Percentiles rank a stretch among this genome's conserved stretches.
Conservation (phyloP, 2,113 vertebrate species). For the Periophthalmus modestus region DNA sequence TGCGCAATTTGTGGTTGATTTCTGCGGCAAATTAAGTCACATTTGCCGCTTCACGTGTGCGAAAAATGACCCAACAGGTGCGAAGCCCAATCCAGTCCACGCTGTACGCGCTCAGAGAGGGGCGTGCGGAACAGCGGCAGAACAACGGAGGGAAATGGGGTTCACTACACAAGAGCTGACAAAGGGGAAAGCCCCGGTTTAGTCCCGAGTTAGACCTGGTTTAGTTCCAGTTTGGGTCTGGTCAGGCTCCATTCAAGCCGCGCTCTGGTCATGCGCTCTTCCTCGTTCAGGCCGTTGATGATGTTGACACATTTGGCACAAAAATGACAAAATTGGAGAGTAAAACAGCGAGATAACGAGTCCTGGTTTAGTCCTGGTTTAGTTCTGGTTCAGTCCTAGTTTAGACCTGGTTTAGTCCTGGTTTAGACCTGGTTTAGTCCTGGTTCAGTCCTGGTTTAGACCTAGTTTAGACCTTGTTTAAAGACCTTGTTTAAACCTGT, state of each 20-base stretch:
- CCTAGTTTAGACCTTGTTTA: too few relatives aligned
- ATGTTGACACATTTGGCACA: too few relatives aligned
- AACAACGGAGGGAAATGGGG: neutral
- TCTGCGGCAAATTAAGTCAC: too few relatives aligned
- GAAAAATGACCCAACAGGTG: constrained; percentile 7
- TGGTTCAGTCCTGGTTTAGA: too few relatives aligned
- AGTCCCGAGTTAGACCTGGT: neutral
- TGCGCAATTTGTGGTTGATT: too few relatives aligned
- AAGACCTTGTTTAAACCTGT: too few relatives aligned
- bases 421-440: too few relatives aligned
- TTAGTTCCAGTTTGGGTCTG: too few relatives aligned
- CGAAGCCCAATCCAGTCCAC: neutral
- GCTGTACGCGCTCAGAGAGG: neutral
- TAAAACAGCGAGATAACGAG: neutral
- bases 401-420: too few relatives aligned
- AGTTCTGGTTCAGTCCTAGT: too few relatives aligned
- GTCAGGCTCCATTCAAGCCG: neutral
- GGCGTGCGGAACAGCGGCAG: neutral
- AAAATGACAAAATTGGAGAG: neutral
- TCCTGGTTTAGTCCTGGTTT: neutral
- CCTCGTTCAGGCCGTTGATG: too few relatives aligned
- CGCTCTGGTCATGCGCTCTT: too few relatives aligned
- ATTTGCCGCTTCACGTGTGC: neutral
- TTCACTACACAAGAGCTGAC: neutral
- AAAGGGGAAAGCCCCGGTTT: neutral